Conservation (phyloP, 2,888 invertebrate genomes). For the Pachydiplax longipennis region DNA sequence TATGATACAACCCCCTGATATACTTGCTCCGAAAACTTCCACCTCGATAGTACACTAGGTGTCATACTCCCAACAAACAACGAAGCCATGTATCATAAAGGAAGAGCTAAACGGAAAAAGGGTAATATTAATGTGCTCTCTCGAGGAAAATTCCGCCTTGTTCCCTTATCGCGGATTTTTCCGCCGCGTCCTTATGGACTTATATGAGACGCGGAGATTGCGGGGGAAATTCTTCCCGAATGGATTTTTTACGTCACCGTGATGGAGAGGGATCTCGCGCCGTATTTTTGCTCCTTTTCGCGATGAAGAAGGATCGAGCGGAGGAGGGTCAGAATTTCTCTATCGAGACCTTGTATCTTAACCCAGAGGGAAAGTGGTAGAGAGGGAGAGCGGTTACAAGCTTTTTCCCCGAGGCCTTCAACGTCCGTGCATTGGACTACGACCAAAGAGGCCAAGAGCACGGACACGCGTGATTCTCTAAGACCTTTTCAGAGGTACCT, state of each 20-base stretch:
- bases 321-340: neutral
- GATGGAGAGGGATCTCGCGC: neutral
- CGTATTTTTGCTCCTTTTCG: neutral
- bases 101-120: neutral
- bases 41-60: neutral
- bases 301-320: neutral
- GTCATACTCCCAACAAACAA: neutral
- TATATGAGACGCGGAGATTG: neutral
- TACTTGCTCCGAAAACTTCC: neutral
- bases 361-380: neutral
- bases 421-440: neutral
- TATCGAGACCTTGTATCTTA: neutral
- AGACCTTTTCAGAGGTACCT: neutral
- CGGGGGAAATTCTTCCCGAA: neutral
- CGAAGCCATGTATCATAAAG: neutral
- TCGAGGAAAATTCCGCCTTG: neutral
- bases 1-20: neutral
- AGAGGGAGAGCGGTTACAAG: neutral
- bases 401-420: neutral
- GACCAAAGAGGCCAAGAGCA: neutral
- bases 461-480: neutral
- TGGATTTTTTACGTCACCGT: neutral
- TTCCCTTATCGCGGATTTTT: neutral
- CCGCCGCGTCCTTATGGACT: neutral
- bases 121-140: neutral